Evolutionary conservation across 92 coral and sea anemone genomes (phyloP).

Genomic region (Pocillopora meandrina): DNA sequence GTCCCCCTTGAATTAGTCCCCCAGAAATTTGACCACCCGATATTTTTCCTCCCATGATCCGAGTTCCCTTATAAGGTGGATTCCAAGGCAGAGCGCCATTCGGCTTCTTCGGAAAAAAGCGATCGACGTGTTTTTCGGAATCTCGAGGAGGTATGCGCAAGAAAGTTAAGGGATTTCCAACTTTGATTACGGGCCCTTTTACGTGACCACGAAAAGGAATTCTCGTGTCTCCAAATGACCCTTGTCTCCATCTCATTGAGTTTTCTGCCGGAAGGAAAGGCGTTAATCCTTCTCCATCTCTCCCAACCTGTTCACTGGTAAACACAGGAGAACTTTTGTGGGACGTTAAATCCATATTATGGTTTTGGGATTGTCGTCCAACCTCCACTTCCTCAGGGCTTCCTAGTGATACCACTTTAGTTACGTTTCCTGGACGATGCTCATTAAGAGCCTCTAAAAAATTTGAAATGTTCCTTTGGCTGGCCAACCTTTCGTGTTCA

Average conservation of each 20-base stretch:
- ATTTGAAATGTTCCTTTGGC: slow-evolving; percentile 15
- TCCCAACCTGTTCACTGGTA: background rate
- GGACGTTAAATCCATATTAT: background rate
- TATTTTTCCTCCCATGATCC: slow-evolving; percentile 87
- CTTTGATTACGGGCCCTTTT: background rate
- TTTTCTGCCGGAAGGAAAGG: slow-evolving; percentile 9
- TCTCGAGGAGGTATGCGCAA: background rate
- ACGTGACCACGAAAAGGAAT: background rate
- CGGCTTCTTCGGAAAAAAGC: background rate
- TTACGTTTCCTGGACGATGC: slow-evolving; percentile 27
- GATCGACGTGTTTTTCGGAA: background rate
- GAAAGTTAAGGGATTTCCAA: background rate
- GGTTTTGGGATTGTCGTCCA: background rate
- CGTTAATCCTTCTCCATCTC: slow-evolving; percentile 19
- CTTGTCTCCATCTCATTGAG: background rate
- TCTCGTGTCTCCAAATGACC: slow-evolving; percentile 4
- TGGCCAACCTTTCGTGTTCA: background rate
- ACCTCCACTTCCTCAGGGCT: slow-evolving; percentile 30
- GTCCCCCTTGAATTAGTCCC: slow-evolving; percentile 88
- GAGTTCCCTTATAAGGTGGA: slow-evolving; percentile 56
- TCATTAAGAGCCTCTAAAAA: background rate
- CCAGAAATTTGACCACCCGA: slow-evolving; percentile 95
- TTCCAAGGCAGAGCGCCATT: background rate
- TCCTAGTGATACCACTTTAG: slow-evolving; percentile 38
- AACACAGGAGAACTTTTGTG: background rate